Evolutionary conservation across 2,113 vertebrate genomes (phyloP).

Genomic region (Odocoileus hemionus): DNA sequence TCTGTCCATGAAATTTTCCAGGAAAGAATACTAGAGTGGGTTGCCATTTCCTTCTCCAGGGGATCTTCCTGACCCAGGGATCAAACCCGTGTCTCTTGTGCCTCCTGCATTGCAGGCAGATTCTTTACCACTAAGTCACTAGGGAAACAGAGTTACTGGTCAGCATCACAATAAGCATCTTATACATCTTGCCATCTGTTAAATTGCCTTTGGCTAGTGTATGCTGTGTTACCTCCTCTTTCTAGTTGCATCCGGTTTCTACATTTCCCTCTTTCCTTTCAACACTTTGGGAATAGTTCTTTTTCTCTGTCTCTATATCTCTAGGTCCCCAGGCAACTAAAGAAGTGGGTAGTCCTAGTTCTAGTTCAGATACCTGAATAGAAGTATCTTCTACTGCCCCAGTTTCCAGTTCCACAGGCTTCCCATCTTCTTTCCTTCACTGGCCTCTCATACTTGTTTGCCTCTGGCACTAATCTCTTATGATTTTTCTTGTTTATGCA

Average conservation of each 20-base stretch:
- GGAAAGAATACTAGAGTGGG: background rate
- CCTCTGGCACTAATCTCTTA: background rate
- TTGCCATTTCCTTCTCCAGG: background rate
- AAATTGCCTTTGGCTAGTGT: background rate
- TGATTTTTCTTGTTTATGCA: background rate
- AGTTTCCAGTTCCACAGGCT: background rate
- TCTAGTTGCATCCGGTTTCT: background rate
- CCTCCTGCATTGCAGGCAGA: background rate
- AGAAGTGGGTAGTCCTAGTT: background rate
- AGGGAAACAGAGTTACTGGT: background rate
- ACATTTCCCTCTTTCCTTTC: background rate
- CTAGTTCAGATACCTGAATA: background rate
- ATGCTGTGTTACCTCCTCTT: background rate
- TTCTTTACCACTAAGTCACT: background rate
- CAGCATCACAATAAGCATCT: background rate
- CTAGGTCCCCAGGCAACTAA: background rate
- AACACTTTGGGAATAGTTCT: background rate
- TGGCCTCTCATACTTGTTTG: background rate
- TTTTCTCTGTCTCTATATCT: background rate
- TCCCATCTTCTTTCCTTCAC: background rate
- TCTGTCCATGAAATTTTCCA: background rate
- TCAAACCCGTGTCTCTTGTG: background rate
- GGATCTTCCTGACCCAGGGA: background rate
- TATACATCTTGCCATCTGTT: background rate
- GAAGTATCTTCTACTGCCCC: background rate